Percentiles rank a stretch among this genome's conserved stretches.
Conservation (phyloP, 2,113 vertebrate species). For the Anas platyrhynchos region DNA sequence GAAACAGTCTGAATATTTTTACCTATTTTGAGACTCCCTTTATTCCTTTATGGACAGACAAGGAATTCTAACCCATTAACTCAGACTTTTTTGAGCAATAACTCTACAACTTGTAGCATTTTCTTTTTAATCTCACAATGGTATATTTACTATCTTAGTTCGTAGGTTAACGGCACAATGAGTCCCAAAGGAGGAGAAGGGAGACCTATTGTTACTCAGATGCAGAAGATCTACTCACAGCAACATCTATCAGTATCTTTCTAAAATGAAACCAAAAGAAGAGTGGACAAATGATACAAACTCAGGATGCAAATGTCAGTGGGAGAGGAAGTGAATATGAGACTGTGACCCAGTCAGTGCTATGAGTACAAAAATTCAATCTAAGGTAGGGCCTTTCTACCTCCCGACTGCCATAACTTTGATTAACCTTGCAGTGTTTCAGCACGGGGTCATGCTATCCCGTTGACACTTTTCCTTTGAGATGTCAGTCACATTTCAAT, state of each 20-base stretch:
- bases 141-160: neutral
- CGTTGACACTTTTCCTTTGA: constrained; percentile 76
- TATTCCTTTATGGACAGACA: neutral
- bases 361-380: constrained; percentile 57
- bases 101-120: neutral
- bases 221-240: constrained; percentile 7
- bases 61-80: constrained; percentile 9
- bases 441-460: constrained; percentile 72
- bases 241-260: neutral
- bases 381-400: constrained; percentile 51
- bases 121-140: neutral
- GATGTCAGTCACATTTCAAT: constrained; percentile 87
- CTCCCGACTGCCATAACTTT: constrained; percentile 73
- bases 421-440: constrained; percentile 81
- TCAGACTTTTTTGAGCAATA: constrained; percentile 17
- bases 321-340: constrained; percentile 20
- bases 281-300: constrained; percentile 49
- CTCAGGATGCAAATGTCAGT: constrained; percentile 34
- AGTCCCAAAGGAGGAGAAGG: neutral
- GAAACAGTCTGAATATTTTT: neutral
- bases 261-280: constrained; percentile 28
- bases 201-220: neutral
- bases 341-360: constrained; percentile 30
- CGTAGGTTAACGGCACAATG: neutral
- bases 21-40: neutral